Evolutionary conservation across 2,113 vertebrate genomes (phyloP), one percentile per base, ranked within the genome.

Genomic region (Perccottus glenii): DNA sequence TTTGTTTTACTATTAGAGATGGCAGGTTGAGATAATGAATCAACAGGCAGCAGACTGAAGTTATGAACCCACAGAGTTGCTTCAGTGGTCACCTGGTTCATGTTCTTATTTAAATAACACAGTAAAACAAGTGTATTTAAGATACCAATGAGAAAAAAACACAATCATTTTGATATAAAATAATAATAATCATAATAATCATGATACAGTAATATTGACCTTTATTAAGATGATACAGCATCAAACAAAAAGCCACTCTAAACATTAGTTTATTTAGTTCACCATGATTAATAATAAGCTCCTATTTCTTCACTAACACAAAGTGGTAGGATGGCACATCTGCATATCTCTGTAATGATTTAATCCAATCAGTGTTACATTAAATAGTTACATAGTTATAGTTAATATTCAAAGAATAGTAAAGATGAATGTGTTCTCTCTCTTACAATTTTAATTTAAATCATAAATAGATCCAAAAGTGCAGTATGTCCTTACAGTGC

Each of bases 1-100:
- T 84, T 87, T 81, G 71, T 49, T 84, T 76, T 58, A 33, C 45
- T 68, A 86, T 89, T 67, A 64, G 75, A 83, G 73, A 85, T 75
- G 90, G 14, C 66, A 58, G 64, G 70, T 82, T 83, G 70, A 91
- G 78, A 83, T 90, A 84, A 87, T 88, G 75, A 87, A 88, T 87
- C 81, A 86, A 72, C 80, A 78, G 60, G 70, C 45, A 19, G 58
- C 64, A 27, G 56, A 63, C 42, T 57, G 55, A 70, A 72, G 63
- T 81, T 76, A 86, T 45, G 59, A 32, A 72, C 75, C 80, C 60
- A 63, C 49, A 64, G 73, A 71, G 81, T 76, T 50, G 67, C 45
- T 47, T 78, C 52, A 48, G 56, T 33, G 44, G 44, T 80, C 82
- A 75, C 74, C 82, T 90, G 85, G 57, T 88, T 82, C 79, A 36